Evolutionary conservation across 2,888 invertebrate genomes (phyloP).

Genomic region (Ceraclea dissimilis): DNA sequence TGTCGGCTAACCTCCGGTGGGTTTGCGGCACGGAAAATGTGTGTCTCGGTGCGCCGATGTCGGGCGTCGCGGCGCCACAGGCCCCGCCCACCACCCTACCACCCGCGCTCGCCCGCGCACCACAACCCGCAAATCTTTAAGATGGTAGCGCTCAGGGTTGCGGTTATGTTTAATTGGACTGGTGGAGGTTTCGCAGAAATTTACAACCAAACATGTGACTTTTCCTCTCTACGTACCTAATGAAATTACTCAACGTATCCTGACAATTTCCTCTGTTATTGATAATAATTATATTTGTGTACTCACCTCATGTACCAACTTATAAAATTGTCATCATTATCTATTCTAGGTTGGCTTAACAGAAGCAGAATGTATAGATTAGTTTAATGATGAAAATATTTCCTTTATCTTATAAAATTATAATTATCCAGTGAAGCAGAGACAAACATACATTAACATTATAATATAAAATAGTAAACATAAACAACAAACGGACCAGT

Average conservation of each 20-base stretch:
- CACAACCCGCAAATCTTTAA: conserved; percentile 9
- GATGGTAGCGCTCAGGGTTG: conserved; percentile 14
- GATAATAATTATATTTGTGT: neutral
- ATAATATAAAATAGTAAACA: too few relatives aligned
- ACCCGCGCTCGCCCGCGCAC: conserved; percentile 14
- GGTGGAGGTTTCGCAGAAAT: conserved; percentile 2
- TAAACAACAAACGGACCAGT: too few relatives aligned
- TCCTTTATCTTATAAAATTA: too few relatives aligned
- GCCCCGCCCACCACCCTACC: conserved; percentile 27
- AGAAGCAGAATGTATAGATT: too few relatives aligned
- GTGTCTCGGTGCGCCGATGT: conserved; percentile 51
- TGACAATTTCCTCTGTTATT: neutral
- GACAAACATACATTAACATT: too few relatives aligned
- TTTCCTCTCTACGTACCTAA: neutral
- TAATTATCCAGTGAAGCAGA: too few relatives aligned
- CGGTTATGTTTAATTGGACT: conserved; percentile 15
- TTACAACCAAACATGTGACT: conserved; percentile 1
- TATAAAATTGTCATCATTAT: too few relatives aligned
- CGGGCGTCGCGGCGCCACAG: conserved; percentile 32
- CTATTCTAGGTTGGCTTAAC: too few relatives aligned
- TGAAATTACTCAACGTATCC: neutral
- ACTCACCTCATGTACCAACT: neutral
- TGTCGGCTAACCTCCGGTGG: conserved; percentile 51
- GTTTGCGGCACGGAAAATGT: conserved; percentile 54
- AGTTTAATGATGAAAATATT: too few relatives aligned